Evolutionary conservation across 2,113 vertebrate genomes (phyloP).

Genomic region (Halichoerus grypus): DNA sequence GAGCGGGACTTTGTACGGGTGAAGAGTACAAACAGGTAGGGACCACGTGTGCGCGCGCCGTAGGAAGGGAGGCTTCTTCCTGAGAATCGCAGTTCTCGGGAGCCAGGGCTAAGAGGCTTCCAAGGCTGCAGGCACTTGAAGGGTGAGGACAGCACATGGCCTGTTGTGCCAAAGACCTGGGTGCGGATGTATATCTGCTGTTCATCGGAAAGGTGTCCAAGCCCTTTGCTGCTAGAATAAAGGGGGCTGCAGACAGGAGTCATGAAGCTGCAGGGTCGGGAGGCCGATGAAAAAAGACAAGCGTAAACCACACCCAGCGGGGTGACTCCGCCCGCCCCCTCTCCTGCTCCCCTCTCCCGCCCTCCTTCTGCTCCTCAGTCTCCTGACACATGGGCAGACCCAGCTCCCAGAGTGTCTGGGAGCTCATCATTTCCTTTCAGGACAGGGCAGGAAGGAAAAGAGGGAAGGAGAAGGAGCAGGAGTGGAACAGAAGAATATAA

Average conservation of each 20-base stretch:
- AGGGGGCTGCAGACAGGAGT: too few relatives aligned
- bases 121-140: background rate
- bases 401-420: background rate
- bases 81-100: background rate
- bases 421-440: background rate
- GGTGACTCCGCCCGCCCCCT: background rate
- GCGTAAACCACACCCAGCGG: background rate
- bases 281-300: background rate
- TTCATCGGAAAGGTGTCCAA: too few relatives aligned
- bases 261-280: fast-evolving
- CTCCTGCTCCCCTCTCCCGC: background rate
- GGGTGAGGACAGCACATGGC: too few relatives aligned
- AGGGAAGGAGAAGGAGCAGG: background rate
- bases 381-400: background rate
- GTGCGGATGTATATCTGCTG: background rate
- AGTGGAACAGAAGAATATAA: background rate
- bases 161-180: background rate
- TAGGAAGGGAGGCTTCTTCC: background rate
- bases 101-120: background rate
- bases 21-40: background rate
- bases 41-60: background rate
- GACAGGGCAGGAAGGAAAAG: background rate
- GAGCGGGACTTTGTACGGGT: background rate
- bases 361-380: background rate
- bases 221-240: background rate